Evolutionary conservation across 2,113 vertebrate species (phyloP), one percentile per base, ranked within the genome.

Genomic region (Anthoscopus minutus): DNA sequence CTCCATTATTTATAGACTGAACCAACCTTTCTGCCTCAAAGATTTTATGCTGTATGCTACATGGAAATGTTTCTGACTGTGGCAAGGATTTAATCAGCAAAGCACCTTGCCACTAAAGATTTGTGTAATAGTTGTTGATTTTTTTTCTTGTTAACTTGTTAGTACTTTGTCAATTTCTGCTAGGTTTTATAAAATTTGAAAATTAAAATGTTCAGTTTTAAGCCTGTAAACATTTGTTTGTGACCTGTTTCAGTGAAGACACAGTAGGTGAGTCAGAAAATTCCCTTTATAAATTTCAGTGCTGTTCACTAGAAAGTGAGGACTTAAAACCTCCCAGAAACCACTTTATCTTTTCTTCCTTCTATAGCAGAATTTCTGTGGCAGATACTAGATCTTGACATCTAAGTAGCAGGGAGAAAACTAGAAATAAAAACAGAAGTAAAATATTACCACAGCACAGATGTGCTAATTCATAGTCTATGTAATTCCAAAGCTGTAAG

Each of bases 1-100:
- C 37, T 81, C 45, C 19, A 2, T 73, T 86, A 92, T 88, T 96
- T 94, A 93, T 89, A 93, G 67, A 89, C 45, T 61, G 74, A 90
- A 62, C 13, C 53, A 61, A 31, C 47, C 38, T 93, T 69, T 91
- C 16, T 44, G 25, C 60, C 58, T 66, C 67, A 5, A 65, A 85
- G 56, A 54, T 73, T 60, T 71, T 56, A 70, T 86, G 70, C 37
- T 2, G 4, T 84, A 27, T 0, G 2, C 40, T 58, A 1, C 18
- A 18, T 58, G 53, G 62, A 91, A 85, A 76, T 69, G 15, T 71
- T 44, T 31, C 16, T 23, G 50, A 74, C 44, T 72, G 45, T 10
- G 18, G 28, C 53, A 69, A 69, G 25, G 62, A 69, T 61, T 85
- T 83, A 89, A 96, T 92, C 92, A 92, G 42, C 33, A 62, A 66